phyloP scores from a whole-genome alignment of 2,113 vertebrate genomes.

The Ictalurus furcatus region DNA sequence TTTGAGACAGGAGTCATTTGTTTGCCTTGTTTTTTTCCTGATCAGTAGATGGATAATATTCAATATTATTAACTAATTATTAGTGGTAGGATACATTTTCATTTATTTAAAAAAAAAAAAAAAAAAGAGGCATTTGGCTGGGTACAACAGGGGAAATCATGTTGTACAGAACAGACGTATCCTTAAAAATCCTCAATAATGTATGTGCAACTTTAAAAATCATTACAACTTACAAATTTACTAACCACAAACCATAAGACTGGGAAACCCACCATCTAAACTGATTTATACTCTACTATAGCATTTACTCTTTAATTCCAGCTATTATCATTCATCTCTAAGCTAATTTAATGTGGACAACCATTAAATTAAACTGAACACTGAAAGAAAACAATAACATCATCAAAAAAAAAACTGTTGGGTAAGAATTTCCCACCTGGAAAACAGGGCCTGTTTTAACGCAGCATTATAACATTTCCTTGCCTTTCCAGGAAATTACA shows the following conservation, averaged over 20 bases:
- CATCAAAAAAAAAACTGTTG: not conserved
- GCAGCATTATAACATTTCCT: slow-evolving; percentile 13
- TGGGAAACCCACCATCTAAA: slow-evolving; percentile 4
- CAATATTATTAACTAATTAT: slow-evolving; percentile 6
- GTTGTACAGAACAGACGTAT: not conserved
- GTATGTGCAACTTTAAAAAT: not conserved
- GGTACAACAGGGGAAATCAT: slow-evolving; percentile 20
- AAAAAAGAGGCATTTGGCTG: slow-evolving; percentile 35
- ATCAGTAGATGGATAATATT: slow-evolving; percentile 8
- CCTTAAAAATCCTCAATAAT: not conserved
- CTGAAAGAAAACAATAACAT: not conserved
- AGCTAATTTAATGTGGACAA: not conserved
- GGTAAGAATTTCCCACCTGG: not conserved
- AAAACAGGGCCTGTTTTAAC: slow-evolving; percentile 23
- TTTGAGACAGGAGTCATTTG: slow-evolving; percentile 25
- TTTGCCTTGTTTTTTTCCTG: not conserved
- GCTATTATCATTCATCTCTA: not conserved
- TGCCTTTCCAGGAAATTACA: slow-evolving; percentile 30
- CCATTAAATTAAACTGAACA: slow-evolving; percentile 22
- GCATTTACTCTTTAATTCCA: not conserved
- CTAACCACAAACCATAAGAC: slow-evolving; percentile 4
- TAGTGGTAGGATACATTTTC: slow-evolving; percentile 35
- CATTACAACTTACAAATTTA: slow-evolving; percentile 1
- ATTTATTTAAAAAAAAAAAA: not conserved
- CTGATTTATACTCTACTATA: not conserved